phyloP scores from a whole-genome alignment of 2,797 vertebrate species.

The Channallabes apus region DNA sequence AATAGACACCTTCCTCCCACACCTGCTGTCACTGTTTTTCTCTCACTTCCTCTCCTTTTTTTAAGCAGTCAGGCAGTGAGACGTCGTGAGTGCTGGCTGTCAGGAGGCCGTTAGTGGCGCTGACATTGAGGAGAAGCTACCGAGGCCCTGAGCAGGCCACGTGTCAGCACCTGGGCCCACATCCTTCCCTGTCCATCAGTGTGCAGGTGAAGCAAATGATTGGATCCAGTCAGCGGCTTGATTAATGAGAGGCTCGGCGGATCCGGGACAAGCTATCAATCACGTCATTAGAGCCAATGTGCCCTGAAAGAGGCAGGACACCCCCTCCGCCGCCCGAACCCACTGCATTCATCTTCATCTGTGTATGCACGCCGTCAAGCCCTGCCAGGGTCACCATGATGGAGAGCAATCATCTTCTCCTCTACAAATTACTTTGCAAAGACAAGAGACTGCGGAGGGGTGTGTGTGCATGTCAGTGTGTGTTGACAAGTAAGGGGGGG shows the following conservation, averaged over 20 bases:
- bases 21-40: slow-evolving; percentile 75
- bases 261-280: slow-evolving; percentile 99
- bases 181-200: slow-evolving; percentile 98
- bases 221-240: slow-evolving; percentile 97
- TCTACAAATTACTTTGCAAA: slow-evolving; percentile 99
- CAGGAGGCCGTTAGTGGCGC: slow-evolving; percentile 76
- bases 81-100: slow-evolving; percentile 76
- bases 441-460: slow-evolving; percentile 73
- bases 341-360: slow-evolving; percentile 99
- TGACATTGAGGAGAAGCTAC: slow-evolving; percentile 83
- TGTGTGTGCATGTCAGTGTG: slow-evolving; percentile 47
- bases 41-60: slow-evolving; percentile 51
- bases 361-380: slow-evolving; percentile 98
- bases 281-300: slow-evolving; percentile 99
- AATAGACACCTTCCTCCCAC: slow-evolving; percentile 64
- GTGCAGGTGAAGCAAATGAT: slow-evolving; percentile 99
- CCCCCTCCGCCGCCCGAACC: slow-evolving; percentile 94
- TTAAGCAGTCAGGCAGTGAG: slow-evolving; percentile 70
- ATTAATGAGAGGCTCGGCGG: slow-evolving; percentile 99
- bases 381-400: slow-evolving; percentile 98
- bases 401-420: slow-evolving; percentile 99
- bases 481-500: slow-evolving; percentile 39
- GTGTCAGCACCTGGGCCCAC: slow-evolving; percentile 84
- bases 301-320: slow-evolving; percentile 98
- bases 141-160: slow-evolving; percentile 63